A percentile compares a stretch with the other conserved stretches of the same genome.
These are phyloP conservation scores for Odontocolon sp. DNA, from an alignment of 2,888 invertebrate genomes.

Conservation along the genomic window DNA sequence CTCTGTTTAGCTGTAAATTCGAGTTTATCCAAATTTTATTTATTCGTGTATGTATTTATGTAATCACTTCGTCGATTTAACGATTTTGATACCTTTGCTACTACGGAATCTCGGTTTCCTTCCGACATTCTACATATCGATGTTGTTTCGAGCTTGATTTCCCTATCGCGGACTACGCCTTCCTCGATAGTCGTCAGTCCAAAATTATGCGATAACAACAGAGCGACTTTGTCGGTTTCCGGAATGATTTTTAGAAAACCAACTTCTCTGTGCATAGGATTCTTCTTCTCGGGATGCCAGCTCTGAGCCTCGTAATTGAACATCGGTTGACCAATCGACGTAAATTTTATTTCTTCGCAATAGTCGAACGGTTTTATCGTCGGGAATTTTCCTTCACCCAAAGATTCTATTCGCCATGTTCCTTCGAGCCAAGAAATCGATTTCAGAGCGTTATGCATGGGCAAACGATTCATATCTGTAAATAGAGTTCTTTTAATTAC, in stretches of 20 bases:
- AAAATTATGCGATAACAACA: constrained; percentile 85
- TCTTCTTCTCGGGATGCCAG: constrained; percentile 82
- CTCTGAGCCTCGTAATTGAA: constrained; percentile 83
- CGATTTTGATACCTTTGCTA: constrained; percentile 76
- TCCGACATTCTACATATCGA: constrained; percentile 82
- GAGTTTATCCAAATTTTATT: background rate
- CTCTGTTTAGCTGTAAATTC: constrained; percentile 78
- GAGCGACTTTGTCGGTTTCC: constrained; percentile 82
- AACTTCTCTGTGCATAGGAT: constrained; percentile 85
- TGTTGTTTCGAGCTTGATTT: constrained; percentile 80
- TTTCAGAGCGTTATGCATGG: constrained; percentile 81
- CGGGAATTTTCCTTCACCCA: constrained; percentile 83
- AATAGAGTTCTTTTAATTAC: background rate
- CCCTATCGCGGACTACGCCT: constrained; percentile 80
- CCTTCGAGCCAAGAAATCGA: constrained; percentile 85
- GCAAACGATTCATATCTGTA: constrained; percentile 69
- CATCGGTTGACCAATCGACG: constrained; percentile 84
- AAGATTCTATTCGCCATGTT: constrained; percentile 82
- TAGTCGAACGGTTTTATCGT: constrained; percentile 83
- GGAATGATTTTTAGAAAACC: constrained; percentile 85
- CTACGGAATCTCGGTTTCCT: constrained; percentile 82
- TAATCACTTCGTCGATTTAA: background rate
- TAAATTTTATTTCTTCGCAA: constrained; percentile 83
- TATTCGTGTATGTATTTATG: background rate
- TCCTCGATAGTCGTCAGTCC: constrained; percentile 85